phyloP scores from a whole-genome alignment of 2,797 vertebrate genomes.

The Ptychobarbus kaznakovi region DNA sequence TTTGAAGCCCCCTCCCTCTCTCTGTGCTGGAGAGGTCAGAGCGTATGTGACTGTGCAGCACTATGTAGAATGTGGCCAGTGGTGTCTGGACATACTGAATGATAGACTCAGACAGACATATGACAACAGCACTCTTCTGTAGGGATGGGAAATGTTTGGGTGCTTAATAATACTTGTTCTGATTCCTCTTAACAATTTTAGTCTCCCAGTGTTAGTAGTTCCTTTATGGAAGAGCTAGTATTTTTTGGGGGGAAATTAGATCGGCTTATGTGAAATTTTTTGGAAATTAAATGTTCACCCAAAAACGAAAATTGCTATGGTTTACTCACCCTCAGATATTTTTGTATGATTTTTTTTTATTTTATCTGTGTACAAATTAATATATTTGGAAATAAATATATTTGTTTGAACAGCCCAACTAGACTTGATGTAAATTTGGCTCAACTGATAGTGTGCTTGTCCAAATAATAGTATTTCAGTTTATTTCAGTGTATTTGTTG shows the following conservation, averaged over 20 bases:
- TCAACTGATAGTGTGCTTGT: too few species aligned
- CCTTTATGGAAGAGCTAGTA: not conserved
- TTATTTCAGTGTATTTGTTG: too few species aligned
- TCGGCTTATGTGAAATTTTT: not conserved
- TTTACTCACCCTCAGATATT: not conserved
- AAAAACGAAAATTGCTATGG: not conserved
- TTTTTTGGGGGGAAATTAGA: too few species aligned
- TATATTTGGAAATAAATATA: not conserved
- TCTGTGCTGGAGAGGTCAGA: conserved; percentile 78
- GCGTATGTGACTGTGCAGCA: conserved; percentile 78
- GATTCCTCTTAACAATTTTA: not conserved
- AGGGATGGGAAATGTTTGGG: conserved; percentile 7
- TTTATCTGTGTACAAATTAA: not conserved
- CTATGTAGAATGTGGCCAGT: conserved; percentile 78
- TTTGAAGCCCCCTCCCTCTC: conserved; percentile 57
- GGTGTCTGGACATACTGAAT: conserved; percentile 72
- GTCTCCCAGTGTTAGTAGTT: not conserved
- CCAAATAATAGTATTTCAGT: too few species aligned
- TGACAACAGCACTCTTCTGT: conserved; percentile 74
- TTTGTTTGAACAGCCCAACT: too few species aligned
- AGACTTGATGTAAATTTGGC: too few species aligned
- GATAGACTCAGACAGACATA: conserved; percentile 74
- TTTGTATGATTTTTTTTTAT: not conserved
- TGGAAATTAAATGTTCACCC: not conserved
- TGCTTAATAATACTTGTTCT: not conserved